Base-by-base conservation (phyloP, 2,797 vertebrate species). In the Bradypodion pumilum region DNA sequence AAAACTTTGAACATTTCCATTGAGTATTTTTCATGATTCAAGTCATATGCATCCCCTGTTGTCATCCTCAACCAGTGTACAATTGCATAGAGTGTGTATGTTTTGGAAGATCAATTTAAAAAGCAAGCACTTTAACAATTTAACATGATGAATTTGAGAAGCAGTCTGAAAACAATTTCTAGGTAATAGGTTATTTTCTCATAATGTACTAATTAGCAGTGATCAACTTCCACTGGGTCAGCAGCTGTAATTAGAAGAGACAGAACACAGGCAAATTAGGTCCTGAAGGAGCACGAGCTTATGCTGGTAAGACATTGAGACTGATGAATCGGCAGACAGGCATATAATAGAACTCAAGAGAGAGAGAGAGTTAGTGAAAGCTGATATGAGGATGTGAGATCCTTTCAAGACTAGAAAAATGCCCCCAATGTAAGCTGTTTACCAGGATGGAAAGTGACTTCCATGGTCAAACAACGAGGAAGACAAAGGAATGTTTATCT, bases 151-250 rank as follows among this genome's bases (percentile, higher is more conserved):
- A 76, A 65, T 86, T 79, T 85, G 63, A 63, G n/a, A 59, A 85
- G 85, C 9, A 82, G 81, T 78, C 83, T 5, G 32, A 46, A 4
- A 62, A 2, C 88, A 83, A 40, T 63, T 56, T 37, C 1, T 66
- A 82, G 66, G 74, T 78, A 85, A 86, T 77, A 74, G 27, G 60
- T 85, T 78, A 87, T 60, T 86, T 81, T 5, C 69, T 88, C 85
- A 80, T 84, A 25, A 80, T 82, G 21, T 70, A 85, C 68, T 92
- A 90, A 92, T 91, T 92, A 91, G 76, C 69, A 85, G 70, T 88
- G 89, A 40, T 93, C 85, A 91, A 90, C 78, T 94, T 91, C 40
- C 56, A 86, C 49, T 74, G 85, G 85, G 87, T 91, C 92, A 92
- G 44, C 68, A 80, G 49, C 19, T 89, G 70, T 78, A 91, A 90